Evolutionary conservation across 2,888 invertebrate species (phyloP), one percentile per base, ranked within the genome.

Genomic region (Petrophora chlorosata): DNA sequence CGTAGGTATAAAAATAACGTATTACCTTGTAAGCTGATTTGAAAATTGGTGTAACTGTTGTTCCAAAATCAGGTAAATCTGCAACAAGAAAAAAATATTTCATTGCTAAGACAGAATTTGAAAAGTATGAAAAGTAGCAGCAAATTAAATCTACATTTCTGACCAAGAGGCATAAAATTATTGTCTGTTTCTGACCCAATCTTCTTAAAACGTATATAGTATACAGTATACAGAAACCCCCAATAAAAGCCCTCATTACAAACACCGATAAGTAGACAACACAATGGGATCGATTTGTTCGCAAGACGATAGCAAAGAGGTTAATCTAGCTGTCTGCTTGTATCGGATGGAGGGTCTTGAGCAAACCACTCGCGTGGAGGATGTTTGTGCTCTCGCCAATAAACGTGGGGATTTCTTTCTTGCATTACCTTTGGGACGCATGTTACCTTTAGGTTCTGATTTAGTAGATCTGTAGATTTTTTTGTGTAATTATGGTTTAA

Each of bases 321-420:
- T 73, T 78, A 84, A 86, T 87, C 81, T 76, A 67, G 65, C 73
- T 77, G 81, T 79, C 76, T 73, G 70, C 68, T 75, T 67, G 70
- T 70, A 64, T 67, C 64, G 41, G 68, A 75, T 67, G 54, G 58
- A 56, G 65, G 61, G 77, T 75, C 85, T 86, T 85, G 82, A 85
- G 79, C 67, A 87, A 87, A 87, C 85, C 71, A 67, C 79, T 78
- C 63, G 62, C 64, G 57, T 57, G 58, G 56, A 68, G 65, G 66
- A 68, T 79, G 79, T 82, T 84, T 84, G 76, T 68, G 60, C 62
- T 67, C 64, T 59, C 57, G 59, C 78, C 78, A 80, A 81, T 80
- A 79, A 73, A 66, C 67, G 63, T 56, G 39, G 61, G 62, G 73
- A 77, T 79, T 79, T 78, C 71, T 74, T 74, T 69, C 55, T 63